These are phyloP conservation scores for Strigamia transsilvanica DNA, from an alignment of 2,888 invertebrate species.

Conservation along the genomic window DNA sequence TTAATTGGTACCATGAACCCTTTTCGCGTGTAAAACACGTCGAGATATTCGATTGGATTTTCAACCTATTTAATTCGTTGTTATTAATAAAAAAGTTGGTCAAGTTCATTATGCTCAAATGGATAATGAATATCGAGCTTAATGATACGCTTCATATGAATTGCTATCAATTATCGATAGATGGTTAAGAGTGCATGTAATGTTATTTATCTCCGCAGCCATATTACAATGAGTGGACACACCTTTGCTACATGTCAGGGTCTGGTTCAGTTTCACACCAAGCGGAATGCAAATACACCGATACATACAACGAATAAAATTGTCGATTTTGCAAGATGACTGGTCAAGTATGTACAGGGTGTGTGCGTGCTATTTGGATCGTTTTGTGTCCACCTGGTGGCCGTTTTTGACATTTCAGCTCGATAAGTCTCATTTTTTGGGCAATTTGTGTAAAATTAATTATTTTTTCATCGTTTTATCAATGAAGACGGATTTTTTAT, in stretches of 20 bases:
- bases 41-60: not conserved
- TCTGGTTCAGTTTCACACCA: conserved; percentile 49
- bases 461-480: conserved; percentile 26
- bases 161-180: conserved; percentile 46
- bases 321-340: conserved; percentile 34
- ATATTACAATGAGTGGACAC: conserved; percentile 46
- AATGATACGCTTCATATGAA: conserved; percentile 23
- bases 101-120: conserved; percentile 47
- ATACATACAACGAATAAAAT: conserved; percentile 42
- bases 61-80: not conserved
- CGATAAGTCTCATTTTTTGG: not conserved
- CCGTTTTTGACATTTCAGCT: not conserved
- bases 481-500: conserved; percentile 33
- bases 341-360: conserved; percentile 2
- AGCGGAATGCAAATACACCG: conserved; percentile 34
- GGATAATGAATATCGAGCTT: conserved; percentile 44
- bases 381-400: not conserved
- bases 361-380: too few species aligned
- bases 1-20: not conserved
- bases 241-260: conserved; percentile 45
- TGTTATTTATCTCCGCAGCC: conserved; percentile 41
- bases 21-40: not conserved
- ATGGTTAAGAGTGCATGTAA: conserved; percentile 49
- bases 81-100: conserved; percentile 38
- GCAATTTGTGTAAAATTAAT: too few species aligned